Conservation (phyloP, 2,888 invertebrate species). For the Limnephilus auricula region DNA sequence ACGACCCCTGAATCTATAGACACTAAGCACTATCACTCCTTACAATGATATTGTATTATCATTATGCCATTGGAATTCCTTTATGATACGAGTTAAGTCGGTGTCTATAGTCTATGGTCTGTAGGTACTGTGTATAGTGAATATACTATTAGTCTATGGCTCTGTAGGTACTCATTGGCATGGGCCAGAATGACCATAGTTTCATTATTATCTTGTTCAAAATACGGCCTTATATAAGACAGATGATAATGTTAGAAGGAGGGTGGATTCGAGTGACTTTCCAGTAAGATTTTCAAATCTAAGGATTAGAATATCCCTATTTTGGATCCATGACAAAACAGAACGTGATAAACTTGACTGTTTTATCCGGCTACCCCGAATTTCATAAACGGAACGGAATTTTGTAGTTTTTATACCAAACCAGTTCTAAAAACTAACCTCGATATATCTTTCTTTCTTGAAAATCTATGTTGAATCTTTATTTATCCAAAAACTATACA, state of each 20-base stretch:
- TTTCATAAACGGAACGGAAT: too few relatives aligned
- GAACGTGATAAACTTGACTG: too few relatives aligned
- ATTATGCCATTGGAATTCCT: not conserved
- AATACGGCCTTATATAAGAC: not conserved
- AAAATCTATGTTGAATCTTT: too few relatives aligned
- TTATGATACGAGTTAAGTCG: not conserved
- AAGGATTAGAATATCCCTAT: too few relatives aligned
- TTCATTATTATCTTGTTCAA: not conserved
- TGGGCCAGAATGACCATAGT: not conserved
- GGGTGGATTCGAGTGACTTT: not conserved
- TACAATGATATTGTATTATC: slow-evolving; percentile 2
- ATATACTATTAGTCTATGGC: not conserved
- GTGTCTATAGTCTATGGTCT: not conserved
- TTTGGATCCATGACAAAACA: too few relatives aligned
- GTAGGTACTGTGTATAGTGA: not conserved
- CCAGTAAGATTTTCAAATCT: not conserved
- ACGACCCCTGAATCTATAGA: not conserved
- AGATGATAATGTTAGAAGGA: not conserved
- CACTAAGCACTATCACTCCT: not conserved
- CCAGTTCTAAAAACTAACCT: too few relatives aligned
- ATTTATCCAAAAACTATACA: too few relatives aligned
- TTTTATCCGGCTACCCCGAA: too few relatives aligned
- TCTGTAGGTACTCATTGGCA: not conserved
- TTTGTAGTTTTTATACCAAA: too few relatives aligned
- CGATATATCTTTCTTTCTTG: too few relatives aligned